Evolutionary conservation across 1,140 invertebrate genomes (phyloP).

Genomic region (Nasonia longicornis): DNA sequence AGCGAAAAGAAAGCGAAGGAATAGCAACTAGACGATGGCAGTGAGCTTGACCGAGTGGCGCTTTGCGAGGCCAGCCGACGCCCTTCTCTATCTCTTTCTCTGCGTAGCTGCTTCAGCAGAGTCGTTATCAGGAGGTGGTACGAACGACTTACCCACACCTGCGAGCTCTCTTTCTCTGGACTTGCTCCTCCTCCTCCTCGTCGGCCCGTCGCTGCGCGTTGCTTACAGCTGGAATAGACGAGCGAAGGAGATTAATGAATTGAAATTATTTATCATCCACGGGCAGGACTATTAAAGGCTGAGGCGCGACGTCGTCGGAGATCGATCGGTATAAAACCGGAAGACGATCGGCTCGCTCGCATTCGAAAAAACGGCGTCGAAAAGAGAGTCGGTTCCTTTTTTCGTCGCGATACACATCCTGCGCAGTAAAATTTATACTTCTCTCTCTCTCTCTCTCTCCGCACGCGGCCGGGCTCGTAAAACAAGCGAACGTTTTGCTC

Average conservation of each 20-base stretch:
- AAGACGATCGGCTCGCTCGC: too few species aligned
- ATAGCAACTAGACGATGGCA: conserved; percentile 50
- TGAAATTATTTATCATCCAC: conserved; percentile 3
- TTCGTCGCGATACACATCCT: background rate
- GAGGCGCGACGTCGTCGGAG: too few species aligned
- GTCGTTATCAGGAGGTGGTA: conserved; percentile 20
- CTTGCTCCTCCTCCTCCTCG: background rate
- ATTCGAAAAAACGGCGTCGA: too few species aligned
- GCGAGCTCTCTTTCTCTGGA: background rate
- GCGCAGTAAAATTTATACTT: background rate
- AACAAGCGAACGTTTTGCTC: background rate
- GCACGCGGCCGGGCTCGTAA: background rate
- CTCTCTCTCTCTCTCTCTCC: background rate
- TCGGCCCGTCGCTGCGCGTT: background rate
- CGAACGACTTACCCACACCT: conserved; percentile 22
- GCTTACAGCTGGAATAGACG: background rate
- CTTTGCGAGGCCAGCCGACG: conserved; percentile 54
- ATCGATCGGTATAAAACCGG: too few species aligned
- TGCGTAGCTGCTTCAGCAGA: background rate
- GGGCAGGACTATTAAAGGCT: background rate
- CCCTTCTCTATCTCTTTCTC: conserved; percentile 46
- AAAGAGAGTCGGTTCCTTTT: too few species aligned
- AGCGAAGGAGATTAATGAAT: conserved; percentile 24
- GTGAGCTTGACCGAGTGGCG: conserved; percentile 59
- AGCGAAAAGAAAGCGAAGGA: conserved; percentile 44